Percentiles rank a stretch among this genome's conserved stretches.
Evolutionary conservation across 1,140 invertebrate genomes (phyloP).

Genomic region (Rhynchophorus ferrugineus): DNA sequence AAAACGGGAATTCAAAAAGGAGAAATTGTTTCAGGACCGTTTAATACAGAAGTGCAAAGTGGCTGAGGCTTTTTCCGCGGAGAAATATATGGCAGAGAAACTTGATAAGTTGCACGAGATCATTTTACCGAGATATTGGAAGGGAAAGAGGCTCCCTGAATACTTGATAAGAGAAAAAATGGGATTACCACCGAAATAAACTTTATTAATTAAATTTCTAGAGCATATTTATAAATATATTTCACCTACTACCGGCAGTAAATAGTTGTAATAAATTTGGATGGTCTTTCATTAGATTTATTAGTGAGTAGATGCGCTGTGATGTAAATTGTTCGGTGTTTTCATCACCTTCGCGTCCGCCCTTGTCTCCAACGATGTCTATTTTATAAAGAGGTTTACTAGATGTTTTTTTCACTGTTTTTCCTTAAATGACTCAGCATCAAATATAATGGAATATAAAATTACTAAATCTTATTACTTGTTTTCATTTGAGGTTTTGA

Average conservation of each 20-base stretch:
- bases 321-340: constrained; percentile 27
- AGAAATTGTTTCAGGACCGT: constrained; percentile 66
- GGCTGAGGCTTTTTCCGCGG: constrained; percentile 68
- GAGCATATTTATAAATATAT: background rate
- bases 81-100: constrained; percentile 58
- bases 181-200: constrained; percentile 31
- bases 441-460: no score
- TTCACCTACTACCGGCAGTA: constrained; percentile 26
- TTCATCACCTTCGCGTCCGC: constrained; percentile 19
- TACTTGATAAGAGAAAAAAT: constrained; percentile 52
- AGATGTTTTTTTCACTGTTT: background rate
- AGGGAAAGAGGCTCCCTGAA: constrained; percentile 56
- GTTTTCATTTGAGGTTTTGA: no score
- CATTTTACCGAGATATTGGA: constrained; percentile 54
- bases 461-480: no score
- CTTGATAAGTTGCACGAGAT: constrained; percentile 55
- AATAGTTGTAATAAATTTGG: constrained; percentile 34
- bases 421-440: background rate
- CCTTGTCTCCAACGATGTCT: constrained; percentile 23
- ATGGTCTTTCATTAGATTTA: constrained; percentile 31
- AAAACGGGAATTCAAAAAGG: constrained; percentile 60
- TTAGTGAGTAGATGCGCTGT: constrained; percentile 30
- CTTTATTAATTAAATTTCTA: background rate
- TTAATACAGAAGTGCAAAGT: constrained; percentile 60
- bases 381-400: background rate